Base-by-base conservation (phyloP, 2,797 vertebrate species). In the Enteromius unitaeniatus region DNA sequence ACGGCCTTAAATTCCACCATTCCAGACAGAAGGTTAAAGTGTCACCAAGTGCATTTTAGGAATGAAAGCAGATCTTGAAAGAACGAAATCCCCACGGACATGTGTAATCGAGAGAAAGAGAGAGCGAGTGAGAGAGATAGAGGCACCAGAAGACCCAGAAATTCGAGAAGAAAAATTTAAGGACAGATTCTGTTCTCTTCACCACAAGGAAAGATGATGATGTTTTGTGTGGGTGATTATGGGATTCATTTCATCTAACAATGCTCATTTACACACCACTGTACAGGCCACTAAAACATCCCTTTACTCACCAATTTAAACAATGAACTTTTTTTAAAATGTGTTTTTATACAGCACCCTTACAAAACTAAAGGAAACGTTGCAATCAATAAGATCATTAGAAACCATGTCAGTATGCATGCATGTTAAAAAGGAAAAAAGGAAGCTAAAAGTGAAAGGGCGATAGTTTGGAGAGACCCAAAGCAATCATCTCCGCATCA, bases 11-110 rank as follows among this genome's bases (percentile, higher is more conserved):
- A 88, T 83, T 79, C 26, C 77, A 58, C 31, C 7, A 53, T 78
- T 26, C 78, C 45, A 84, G 53, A 70, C 37, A 84, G 74, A 86
- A 40, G 37, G 28, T 37, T 83, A 79, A 34, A 77, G 10, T 53
- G 28, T 80, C 70, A 83, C 49, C 26, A 77, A 75, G 64, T 55
- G 64, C 86, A 87, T 86, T 83, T 74, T 82, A 85, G 73, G 60
- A 85, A 87, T 79, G 81, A 80, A 78, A 75, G 81, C 78, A 31
- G 31, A 67, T 85, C 26, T 34, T 86, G 85, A 28, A 40, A 75
- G 69, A 73, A 19, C 58, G 58, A 58, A 65, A 68, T 21, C 37
- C 74, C 60, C 49, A 74, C 3, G 23, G 49, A 42, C 23, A 5
- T 28, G 15, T 13, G 23, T 45, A 42, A 75, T 64, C 65, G 14